Percentiles rank a stretch among this genome's conserved stretches.
Evolutionary conservation across 2,113 vertebrate species (phyloP).

Genomic region (Leuciscus idus): DNA sequence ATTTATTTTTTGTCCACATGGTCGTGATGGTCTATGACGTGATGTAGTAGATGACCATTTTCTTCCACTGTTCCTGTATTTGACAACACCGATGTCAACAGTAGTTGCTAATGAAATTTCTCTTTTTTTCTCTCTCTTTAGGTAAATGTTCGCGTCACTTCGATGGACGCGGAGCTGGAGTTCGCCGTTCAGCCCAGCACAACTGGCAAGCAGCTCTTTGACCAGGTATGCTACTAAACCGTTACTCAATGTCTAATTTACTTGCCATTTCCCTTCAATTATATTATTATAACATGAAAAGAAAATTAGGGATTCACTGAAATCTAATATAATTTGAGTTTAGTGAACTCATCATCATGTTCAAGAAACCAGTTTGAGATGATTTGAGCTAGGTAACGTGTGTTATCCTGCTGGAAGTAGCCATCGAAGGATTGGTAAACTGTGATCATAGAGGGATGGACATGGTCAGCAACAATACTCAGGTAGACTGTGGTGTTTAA

Average conservation of each 20-base stretch:
- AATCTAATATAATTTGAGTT: too few relatives aligned
- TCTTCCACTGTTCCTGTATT: neutral
- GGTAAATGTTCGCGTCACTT: conserved; percentile 96
- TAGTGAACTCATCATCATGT: too few relatives aligned
- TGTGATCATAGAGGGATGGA: too few relatives aligned
- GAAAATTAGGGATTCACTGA: neutral
- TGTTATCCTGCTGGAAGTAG: too few relatives aligned
- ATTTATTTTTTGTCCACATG: neutral
- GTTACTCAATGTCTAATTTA: neutral
- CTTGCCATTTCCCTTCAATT: neutral
- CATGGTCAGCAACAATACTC: too few relatives aligned
- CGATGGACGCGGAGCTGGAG: conserved; percentile 97
- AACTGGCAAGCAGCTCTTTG: conserved; percentile 94
- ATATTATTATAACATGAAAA: neutral
- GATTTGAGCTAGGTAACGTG: too few relatives aligned
- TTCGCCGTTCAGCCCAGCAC: conserved; percentile 96
- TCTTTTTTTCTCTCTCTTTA: conserved; percentile 64
- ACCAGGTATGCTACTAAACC: conserved; percentile 82
- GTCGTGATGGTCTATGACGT: neutral
- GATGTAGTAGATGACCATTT: neutral
- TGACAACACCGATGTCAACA: neutral
- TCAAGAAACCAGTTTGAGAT: too few relatives aligned
- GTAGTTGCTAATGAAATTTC: neutral
- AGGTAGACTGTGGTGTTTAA: too few relatives aligned
- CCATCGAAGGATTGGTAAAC: too few relatives aligned